These are phyloP conservation scores for Otocyon megalotis DNA, from an alignment of 2,113 vertebrate species.

Conservation along the genomic window DNA sequence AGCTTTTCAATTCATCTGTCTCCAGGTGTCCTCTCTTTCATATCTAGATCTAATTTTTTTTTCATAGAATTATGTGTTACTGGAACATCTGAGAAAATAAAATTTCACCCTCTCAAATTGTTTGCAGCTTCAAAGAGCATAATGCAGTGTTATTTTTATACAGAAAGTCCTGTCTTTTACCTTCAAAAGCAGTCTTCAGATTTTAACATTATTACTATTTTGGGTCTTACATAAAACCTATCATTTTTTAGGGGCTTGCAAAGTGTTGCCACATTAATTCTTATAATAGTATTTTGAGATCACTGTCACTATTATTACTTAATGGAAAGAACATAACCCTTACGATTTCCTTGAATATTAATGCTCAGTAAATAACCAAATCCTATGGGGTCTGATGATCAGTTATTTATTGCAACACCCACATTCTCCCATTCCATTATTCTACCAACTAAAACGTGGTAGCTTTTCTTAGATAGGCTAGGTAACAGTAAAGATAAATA, in stretches of 20 bases:
- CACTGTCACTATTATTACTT: not conserved
- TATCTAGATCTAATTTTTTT: constrained; percentile 67
- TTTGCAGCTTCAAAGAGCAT: constrained; percentile 55
- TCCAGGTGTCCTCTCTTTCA: constrained; percentile 77
- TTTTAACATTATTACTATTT: constrained; percentile 56
- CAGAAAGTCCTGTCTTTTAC: constrained; percentile 49
- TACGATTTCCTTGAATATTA: constrained; percentile 57
- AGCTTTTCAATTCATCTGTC: constrained; percentile 78
- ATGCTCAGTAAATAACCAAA: constrained; percentile 27
- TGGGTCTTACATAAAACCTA: constrained; percentile 53
- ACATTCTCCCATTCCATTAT: not conserved
- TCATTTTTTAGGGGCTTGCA: constrained; percentile 27
- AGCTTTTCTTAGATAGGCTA: not conserved
- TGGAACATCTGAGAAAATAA: constrained; percentile 79
- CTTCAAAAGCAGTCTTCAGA: not conserved
- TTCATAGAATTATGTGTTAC: constrained; percentile 63
- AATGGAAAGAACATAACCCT: not conserved
- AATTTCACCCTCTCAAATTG: constrained; percentile 58
- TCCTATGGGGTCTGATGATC: not conserved
- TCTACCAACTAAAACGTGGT: not conserved
- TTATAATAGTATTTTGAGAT: constrained; percentile 38
- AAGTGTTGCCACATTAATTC: constrained; percentile 48
- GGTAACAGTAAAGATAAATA: not conserved
- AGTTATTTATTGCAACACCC: constrained; percentile 11
- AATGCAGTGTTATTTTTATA: constrained; percentile 61